Evolutionary conservation across 2,113 vertebrate species (phyloP).

Genomic region (Cebus imitator): DNA sequence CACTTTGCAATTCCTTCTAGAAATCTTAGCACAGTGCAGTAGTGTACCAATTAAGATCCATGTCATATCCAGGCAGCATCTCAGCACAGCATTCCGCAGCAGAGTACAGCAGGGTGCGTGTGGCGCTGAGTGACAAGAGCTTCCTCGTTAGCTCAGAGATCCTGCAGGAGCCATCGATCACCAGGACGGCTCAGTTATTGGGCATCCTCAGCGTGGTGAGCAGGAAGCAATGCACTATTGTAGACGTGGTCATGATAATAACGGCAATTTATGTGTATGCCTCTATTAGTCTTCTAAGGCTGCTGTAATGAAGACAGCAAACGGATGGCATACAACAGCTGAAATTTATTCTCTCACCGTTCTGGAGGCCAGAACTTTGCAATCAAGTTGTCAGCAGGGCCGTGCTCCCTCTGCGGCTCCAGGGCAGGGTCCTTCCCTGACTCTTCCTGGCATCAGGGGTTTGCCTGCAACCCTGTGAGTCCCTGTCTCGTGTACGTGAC

Average conservation of each 20-base stretch:
- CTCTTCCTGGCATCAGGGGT: neutral
- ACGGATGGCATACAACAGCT: neutral
- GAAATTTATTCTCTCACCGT: neutral
- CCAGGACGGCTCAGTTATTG: rapidly evolving
- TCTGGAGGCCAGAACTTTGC: neutral
- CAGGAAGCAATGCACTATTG: rapidly evolving
- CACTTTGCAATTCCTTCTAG: neutral
- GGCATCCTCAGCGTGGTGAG: rapidly evolving
- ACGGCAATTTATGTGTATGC: rapidly evolving
- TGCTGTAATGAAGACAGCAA: neutral
- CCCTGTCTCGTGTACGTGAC: rapidly evolving
- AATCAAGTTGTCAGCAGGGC: too few relatives aligned
- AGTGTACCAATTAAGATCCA: rapidly evolving
- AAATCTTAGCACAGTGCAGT: rapidly evolving
- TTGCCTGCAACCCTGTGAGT: rapidly evolving
- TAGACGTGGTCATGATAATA: rapidly evolving
- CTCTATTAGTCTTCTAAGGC: neutral
- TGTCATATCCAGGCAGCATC: rapidly evolving
- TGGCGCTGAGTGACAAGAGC: rapidly evolving
- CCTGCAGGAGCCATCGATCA: rapidly evolving
- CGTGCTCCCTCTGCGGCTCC: neutral
- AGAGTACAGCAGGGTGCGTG: rapidly evolving
- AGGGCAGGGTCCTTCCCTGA: neutral
- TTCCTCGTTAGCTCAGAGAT: rapidly evolving
- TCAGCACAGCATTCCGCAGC: rapidly evolving